These are phyloP conservation scores for Oophaga sylvatica DNA, from an alignment of 2,797 vertebrate genomes.

Conservation along the genomic window DNA sequence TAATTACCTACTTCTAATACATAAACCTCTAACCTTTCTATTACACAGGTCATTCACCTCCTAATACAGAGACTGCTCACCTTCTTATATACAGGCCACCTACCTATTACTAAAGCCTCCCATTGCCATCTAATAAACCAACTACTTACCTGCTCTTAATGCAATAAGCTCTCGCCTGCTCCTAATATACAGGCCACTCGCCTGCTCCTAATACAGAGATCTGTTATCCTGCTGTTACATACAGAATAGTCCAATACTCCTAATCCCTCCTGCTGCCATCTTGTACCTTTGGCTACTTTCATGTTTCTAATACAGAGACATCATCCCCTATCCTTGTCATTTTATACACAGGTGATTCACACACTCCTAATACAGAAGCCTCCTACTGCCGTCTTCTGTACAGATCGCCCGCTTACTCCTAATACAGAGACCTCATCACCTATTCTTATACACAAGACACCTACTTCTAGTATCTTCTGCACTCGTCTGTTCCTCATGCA, in stretches of 20 bases:
- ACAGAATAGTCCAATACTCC: neutral
- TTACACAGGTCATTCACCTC: no score
- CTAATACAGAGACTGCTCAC: neutral
- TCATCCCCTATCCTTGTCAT: neutral
- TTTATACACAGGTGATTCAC: neutral
- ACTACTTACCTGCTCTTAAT: neutral
- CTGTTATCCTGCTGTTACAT: neutral
- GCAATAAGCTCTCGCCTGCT: neutral
- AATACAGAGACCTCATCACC: constrained; percentile 7
- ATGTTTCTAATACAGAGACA: constrained; percentile 7
- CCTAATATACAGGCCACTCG: neutral
- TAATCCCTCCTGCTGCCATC: neutral
- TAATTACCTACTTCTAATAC: neutral
- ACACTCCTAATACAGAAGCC: constrained; percentile 15
- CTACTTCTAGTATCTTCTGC: no score
- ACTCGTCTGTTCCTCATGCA: neutral
- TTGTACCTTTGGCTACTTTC: neutral
- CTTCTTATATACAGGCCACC: neutral
- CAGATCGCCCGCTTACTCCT: neutral
- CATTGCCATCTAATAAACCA: neutral
- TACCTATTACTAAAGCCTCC: neutral
- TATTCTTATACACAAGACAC: neutral
- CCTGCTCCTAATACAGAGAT: constrained; percentile 6
- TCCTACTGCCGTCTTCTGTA: neutral
- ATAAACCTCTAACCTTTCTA: neutral